phyloP scores from a whole-genome alignment of 1,140 invertebrate species.

The Zaprionus nigranus region DNA sequence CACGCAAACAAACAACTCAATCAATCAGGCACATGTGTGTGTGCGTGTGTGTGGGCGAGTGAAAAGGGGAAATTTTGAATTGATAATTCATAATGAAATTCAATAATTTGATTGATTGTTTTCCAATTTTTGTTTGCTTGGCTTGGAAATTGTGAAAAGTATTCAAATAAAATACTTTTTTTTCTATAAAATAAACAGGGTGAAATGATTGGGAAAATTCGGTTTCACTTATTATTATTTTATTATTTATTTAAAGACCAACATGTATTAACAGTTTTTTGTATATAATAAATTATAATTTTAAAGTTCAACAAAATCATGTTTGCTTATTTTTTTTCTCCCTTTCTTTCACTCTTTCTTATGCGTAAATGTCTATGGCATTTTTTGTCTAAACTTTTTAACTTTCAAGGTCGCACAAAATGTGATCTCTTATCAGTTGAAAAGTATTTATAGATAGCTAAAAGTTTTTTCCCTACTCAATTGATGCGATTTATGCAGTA shows the following conservation, averaged over 20 bases:
- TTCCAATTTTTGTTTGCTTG: too few species aligned
- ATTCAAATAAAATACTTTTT: too few species aligned
- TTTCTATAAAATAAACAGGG: too few species aligned
- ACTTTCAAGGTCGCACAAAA: background rate
- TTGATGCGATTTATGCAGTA: background rate
- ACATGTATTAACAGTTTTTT: too few species aligned
- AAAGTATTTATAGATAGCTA: background rate
- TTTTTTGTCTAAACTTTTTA: background rate
- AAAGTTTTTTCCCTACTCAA: background rate
- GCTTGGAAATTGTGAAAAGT: too few species aligned
- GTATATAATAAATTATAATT: too few species aligned
- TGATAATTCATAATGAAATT: background rate
- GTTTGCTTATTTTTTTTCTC: background rate
- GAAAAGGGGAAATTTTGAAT: background rate
- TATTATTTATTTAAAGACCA: too few species aligned
- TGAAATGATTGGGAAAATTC: too few species aligned
- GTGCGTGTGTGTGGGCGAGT: background rate
- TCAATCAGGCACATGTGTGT: background rate
- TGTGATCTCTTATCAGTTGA: background rate
- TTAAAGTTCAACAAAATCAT: background rate
- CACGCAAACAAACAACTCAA: constrained; percentile 5
- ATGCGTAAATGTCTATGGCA: background rate
- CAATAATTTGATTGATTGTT: background rate
- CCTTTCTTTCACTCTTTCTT: too few species aligned
- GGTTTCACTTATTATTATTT: too few species aligned